Base-by-base conservation (phyloP, 2,797 vertebrate genomes). In the Sebastolobus alascanus region DNA sequence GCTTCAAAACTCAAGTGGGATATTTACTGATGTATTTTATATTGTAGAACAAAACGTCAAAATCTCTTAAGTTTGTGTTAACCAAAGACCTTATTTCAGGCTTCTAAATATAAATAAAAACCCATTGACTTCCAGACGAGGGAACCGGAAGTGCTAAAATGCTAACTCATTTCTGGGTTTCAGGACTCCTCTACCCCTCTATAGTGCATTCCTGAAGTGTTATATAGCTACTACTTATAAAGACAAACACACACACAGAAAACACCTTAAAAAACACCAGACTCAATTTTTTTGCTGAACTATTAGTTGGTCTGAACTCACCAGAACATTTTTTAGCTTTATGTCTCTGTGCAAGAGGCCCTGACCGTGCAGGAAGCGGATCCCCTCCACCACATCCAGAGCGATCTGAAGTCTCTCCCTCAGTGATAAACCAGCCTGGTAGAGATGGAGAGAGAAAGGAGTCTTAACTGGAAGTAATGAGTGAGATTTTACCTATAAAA, bases 241-340 rank as follows among this genome's bases (percentile, higher is more conserved):
- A 58, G 16, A 29, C 55, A 64, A 20, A 46, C 11, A 29, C 6
- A n/a, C 25, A 63, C n/a, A 20, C 10, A 60, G 4, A 38, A 22
- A 25, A 13, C 16, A 13, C 29, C 33, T 11, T 54, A 56, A 11
- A 11, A 55, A 66, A 25, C 55, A 8, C 27, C 27, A 64, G 5
- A 52, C 16, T 55, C n/a, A 2, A 59, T 22, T 54, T 5, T 11
- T 25, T 18, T 73, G 20, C 25, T 50, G 18, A 71, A 56, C 58
- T n/a, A 6, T 4, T 33, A 50, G 14, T 33, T 58, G 35, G 3
- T 68, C 8, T 27, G 29, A 75, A 82, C 96, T 96, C 74, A 99
- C 99, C 96, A 99, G 95, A 76, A 99, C 99, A 18, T 99, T 99
- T 93, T 99, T 99, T 16, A 99, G 95, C 87, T 99, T 99, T 88